Base-by-base conservation (phyloP, 2,888 invertebrate genomes). In the Ferdinandea cuprea region DNA sequence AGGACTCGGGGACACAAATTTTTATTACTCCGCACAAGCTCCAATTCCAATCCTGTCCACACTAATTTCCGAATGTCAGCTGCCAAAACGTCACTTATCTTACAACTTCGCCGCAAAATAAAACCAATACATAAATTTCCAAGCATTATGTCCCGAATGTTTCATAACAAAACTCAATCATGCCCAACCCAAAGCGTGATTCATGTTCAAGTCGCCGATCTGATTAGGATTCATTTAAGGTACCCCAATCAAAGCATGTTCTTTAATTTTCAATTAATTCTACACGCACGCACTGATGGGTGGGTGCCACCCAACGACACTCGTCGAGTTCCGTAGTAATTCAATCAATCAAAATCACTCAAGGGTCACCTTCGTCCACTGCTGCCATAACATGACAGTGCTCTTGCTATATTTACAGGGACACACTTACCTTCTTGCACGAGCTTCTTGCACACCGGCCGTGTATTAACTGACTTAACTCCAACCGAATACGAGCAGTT, bases 401-500 rank as follows among this genome's bases (percentile, higher is more conserved):
- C 13, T 6, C 6, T 37, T 0, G 1, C 1, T 1, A 13, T 13
- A 7, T 13, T 13, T 6, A 37, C 5, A 25, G 25, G 2, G 25
- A 25, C 28, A 30, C 28, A 91, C 93, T 94, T 92, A 96, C 96
- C 93, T 91, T 93, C 94, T 91, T 94, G 94, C 86, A 94, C 94
- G 85, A 93, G 93, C 89, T 96, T 96, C 89, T 95, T 94, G 92
- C 96, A 96, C 76, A 94, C 94, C 19, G 94, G 93, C 86, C 92
- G 92, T 0, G 93, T 92, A 85, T 90, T 90, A 66, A 88, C 88
- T 73, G 89, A 88, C 54, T 89, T 89, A 1, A 91, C 90, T 87
- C 91, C 91, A 85, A 92, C 91, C 17, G 91, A 88, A 37, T 91
- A 90, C 21, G 92, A 92, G n/a, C 91, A 91, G 81, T 91, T 91